Evolutionary conservation across 2,113 vertebrate species (phyloP).

Genomic region (Muntiacus muntjak): DNA sequence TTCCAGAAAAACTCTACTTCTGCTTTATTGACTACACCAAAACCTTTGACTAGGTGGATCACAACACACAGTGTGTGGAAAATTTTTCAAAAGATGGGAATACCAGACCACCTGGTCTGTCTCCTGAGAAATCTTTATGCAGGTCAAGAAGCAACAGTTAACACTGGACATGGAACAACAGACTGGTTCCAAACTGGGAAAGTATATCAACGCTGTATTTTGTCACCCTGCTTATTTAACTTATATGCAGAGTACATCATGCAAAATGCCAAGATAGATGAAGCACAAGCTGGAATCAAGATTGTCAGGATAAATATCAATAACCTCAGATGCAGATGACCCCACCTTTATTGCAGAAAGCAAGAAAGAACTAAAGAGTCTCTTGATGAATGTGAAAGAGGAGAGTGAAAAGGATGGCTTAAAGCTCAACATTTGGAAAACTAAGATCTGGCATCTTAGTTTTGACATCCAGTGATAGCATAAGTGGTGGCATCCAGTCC

Average conservation of each 20-base stretch:
- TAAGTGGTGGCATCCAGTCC: background rate
- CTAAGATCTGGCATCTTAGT: background rate
- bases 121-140: background rate
- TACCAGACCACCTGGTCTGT: background rate
- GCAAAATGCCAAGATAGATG: background rate
- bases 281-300: background rate
- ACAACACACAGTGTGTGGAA: background rate
- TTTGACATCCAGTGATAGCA: background rate
- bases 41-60: background rate
- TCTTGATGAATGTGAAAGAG: background rate
- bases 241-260: background rate
- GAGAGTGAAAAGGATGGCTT: background rate
- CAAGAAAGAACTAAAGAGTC: background rate
- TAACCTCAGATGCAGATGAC: background rate
- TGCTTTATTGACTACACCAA: background rate
- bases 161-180: background rate
- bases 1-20: background rate
- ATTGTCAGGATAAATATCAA: background rate
- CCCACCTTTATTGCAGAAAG: background rate
- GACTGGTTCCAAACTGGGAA: background rate
- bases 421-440: background rate
- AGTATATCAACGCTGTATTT: background rate
- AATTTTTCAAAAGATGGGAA: background rate
- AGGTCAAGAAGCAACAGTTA: background rate
- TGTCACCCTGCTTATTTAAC: background rate